A percentile compares a stretch with the other conserved stretches of the same genome.
These are phyloP conservation scores for Philonicus albiceps DNA, from an alignment of 2,888 invertebrate genomes.

Conservation along the genomic window DNA sequence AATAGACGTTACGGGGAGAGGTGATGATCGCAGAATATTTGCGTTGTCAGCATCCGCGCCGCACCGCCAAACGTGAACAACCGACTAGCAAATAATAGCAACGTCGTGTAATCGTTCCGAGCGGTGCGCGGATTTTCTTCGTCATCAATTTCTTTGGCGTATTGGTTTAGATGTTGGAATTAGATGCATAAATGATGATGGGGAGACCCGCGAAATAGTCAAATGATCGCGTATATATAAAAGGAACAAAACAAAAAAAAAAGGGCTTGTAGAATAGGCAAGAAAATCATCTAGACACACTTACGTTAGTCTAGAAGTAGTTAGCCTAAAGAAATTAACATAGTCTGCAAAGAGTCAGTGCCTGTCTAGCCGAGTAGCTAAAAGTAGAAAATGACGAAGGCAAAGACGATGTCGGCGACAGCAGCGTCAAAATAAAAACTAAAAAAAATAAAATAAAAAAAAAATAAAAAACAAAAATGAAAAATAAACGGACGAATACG, in stretches of 20 bases:
- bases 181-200: neutral
- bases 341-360: slow-evolving; percentile 12
- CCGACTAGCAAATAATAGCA: neutral
- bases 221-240: neutral
- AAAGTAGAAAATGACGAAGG: slow-evolving; percentile 31
- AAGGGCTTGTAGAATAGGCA: neutral
- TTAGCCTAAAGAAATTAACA: neutral
- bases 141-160: neutral
- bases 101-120: neutral
- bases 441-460: slow-evolving; percentile 2
- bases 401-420: slow-evolving; percentile 28
- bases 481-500: neutral
- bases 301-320: neutral
- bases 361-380: slow-evolving; percentile 18
- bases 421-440: slow-evolving; percentile 3
- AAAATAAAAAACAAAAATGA: neutral
- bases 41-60: slow-evolving; percentile 3
- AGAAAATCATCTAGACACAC: neutral
- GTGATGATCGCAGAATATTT: neutral
- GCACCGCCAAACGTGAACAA: neutral
- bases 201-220: neutral
- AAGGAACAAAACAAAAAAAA: neutral
- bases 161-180: neutral
- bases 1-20: neutral
- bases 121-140: neutral